These are phyloP conservation scores for Anolis carolinensis DNA, from an alignment of 2,113 vertebrate genomes.

Conservation along the genomic window DNA sequence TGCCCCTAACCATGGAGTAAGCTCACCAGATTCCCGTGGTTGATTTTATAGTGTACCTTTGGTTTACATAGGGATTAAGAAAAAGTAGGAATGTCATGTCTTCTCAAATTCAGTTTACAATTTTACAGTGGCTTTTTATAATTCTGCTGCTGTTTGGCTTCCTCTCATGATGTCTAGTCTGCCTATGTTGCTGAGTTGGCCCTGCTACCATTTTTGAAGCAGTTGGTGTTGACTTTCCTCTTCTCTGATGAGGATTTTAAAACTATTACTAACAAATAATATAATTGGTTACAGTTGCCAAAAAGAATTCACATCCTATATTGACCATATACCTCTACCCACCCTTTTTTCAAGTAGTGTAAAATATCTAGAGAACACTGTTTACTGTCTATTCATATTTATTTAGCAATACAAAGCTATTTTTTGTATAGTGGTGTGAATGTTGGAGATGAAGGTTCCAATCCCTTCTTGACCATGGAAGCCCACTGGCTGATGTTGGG, in stretches of 20 bases:
- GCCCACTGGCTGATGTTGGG: too few species aligned
- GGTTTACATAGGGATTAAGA: neutral
- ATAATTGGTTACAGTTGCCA: neutral
- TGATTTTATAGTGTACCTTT: too few species aligned
- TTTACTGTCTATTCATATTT: neutral
- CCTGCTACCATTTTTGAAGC: neutral
- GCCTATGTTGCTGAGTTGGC: neutral
- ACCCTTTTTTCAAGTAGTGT: neutral
- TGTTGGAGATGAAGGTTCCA: too few species aligned
- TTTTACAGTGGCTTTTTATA: neutral
- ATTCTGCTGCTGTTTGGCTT: neutral
- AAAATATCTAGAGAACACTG: slow-evolving; percentile 32
- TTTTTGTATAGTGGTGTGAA: too few species aligned
- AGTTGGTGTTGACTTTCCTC: neutral
- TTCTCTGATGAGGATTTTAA: neutral
- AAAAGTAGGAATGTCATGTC: neutral
- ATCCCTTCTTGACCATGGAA: too few species aligned
- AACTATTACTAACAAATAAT: neutral
- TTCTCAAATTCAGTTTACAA: neutral
- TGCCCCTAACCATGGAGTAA: neutral
- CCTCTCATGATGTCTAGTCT: neutral
- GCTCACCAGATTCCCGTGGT: neutral
- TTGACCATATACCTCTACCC: neutral
- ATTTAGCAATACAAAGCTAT: too few species aligned
- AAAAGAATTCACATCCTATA: neutral